Evolutionary conservation across 2,888 invertebrate species (phyloP).

Genomic region (Branchellion lobata): DNA sequence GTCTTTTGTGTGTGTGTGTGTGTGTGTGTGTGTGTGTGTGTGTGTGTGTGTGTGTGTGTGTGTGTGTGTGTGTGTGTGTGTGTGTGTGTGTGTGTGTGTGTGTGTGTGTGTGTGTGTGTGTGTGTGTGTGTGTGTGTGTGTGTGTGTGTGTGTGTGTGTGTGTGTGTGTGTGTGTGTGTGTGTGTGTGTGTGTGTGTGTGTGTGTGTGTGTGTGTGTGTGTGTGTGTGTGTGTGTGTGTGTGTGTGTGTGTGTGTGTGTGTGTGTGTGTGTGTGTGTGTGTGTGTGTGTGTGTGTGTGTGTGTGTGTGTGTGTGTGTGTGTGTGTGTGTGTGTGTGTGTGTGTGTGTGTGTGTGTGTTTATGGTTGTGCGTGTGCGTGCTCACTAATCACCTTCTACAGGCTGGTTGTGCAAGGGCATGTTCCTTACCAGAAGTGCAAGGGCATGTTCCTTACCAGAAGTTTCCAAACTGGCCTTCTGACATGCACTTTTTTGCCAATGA

Average conservation of each 20-base stretch:
- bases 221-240: not conserved
- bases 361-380: not conserved
- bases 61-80: not conserved
- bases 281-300: constrained; percentile 13
- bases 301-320: constrained; percentile 33
- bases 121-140: constrained; percentile 34
- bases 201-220: constrained; percentile 2
- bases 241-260: not conserved
- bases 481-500: not conserved
- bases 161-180: constrained; percentile 33
- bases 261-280: constrained; percentile 22
- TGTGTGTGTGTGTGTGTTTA: constrained; percentile 28
- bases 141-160: constrained; percentile 18
- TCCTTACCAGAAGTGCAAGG: not conserved
- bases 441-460: not conserved
- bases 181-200: constrained; percentile 11
- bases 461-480: constrained; percentile 4
- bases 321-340: constrained; percentile 25
- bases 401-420: not conserved
- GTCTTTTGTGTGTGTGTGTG: not conserved
- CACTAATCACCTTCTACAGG: not conserved
- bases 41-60: not conserved
- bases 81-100: constrained; percentile 22
- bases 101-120: constrained; percentile 15
- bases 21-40: constrained; percentile 2